Evolutionary conservation across 2,113 vertebrate genomes (phyloP).

Genomic region (Zootoca vivipara): DNA sequence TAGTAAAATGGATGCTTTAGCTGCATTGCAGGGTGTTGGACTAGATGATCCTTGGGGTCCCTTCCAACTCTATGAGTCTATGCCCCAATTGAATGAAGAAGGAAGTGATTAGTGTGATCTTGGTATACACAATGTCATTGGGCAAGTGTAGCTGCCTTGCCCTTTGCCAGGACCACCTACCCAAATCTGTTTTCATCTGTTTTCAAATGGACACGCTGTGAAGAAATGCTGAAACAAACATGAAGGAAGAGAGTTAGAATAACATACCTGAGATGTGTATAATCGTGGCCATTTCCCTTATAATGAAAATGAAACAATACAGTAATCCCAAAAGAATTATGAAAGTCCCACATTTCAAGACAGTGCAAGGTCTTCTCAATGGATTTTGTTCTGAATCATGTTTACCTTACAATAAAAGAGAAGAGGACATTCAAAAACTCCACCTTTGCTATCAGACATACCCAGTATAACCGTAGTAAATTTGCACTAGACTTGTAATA

Average conservation of each 20-base stretch:
- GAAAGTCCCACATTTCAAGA: neutral
- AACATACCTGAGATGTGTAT: neutral
- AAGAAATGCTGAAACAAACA: no score
- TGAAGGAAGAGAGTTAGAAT: neutral
- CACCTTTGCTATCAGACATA: neutral
- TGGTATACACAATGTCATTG: no score
- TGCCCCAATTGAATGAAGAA: no score
- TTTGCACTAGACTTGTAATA: neutral
- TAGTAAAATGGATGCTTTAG: constrained; percentile 15
- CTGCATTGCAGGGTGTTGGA: no score
- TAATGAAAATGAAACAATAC: neutral
- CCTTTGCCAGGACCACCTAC: no score
- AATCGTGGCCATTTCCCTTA: neutral
- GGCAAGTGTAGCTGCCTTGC: no score
- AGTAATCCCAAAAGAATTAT: neutral
- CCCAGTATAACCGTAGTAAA: neutral
- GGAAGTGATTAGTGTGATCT: no score
- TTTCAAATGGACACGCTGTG: no score
- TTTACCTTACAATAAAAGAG: neutral
- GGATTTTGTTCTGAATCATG: neutral
- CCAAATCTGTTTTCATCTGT: no score
- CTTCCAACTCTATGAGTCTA: no score
- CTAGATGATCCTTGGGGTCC: no score
- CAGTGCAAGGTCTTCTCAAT: neutral
- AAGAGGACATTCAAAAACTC: neutral